phyloP scores from a whole-genome alignment of 2,113 vertebrate genomes.

The Ageneiosus marmoratus region DNA sequence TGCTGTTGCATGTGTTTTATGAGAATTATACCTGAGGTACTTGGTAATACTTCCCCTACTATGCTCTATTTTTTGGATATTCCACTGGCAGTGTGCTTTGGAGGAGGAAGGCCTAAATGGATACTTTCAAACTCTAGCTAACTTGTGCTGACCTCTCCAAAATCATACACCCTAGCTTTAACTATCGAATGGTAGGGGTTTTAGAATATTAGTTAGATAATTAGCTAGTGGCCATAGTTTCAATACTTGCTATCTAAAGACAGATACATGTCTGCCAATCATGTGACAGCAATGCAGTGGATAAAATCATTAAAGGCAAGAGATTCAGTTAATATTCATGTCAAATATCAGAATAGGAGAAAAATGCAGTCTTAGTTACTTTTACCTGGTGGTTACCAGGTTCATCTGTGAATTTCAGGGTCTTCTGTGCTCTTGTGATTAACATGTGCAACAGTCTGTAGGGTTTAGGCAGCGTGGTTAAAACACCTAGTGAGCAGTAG shows the following conservation, averaged over 20 bases:
- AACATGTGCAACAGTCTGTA: neutral
- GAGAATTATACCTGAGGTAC: too few relatives aligned
- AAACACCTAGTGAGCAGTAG: neutral
- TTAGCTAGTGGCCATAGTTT: neutral
- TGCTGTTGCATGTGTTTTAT: too few relatives aligned
- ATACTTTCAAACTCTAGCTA: too few relatives aligned
- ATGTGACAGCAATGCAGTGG: neutral
- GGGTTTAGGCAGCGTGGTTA: neutral
- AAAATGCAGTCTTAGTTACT: neutral
- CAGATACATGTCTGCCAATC: neutral
- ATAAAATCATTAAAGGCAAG: neutral
- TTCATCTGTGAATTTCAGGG: too few relatives aligned
- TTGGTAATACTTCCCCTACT: too few relatives aligned
- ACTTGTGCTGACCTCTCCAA: too few relatives aligned
- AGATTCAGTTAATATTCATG: neutral
- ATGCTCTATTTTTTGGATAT: too few relatives aligned
- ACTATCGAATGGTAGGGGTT: neutral
- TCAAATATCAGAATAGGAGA: neutral
- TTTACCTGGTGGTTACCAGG: neutral
- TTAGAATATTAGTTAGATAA: neutral
- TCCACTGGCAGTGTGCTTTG: too few relatives aligned
- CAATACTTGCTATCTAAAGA: neutral
- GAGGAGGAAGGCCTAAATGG: too few relatives aligned
- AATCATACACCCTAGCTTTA: too few relatives aligned
- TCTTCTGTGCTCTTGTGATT: neutral